phyloP scores from a whole-genome alignment of 1,140 invertebrate species.

The Sitobion miscanthi region DNA sequence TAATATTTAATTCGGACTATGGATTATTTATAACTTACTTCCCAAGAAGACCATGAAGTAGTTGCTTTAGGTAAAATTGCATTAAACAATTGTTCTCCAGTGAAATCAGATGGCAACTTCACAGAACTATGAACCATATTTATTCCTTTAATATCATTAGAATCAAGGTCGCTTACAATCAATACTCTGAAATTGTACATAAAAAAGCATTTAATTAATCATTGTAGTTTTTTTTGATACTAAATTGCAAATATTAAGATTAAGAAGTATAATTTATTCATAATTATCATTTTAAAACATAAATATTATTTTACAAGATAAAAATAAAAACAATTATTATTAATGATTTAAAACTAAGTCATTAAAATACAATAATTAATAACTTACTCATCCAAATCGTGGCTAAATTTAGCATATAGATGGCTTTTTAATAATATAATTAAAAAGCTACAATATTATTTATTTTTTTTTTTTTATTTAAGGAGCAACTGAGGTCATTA shows the following conservation, averaged over 20 bases:
- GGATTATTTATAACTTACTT: slow-evolving; percentile 32
- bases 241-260: neutral
- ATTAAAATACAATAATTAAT: neutral
- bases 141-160: slow-evolving; percentile 7
- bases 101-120: slow-evolving; percentile 27
- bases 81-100: slow-evolving; percentile 44
- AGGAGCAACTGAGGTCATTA: too few species aligned
- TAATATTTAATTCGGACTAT: neutral
- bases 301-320: neutral
- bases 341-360: neutral
- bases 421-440: neutral
- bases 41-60: slow-evolving; percentile 44
- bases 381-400: neutral
- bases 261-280: neutral
- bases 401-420: neutral
- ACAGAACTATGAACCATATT: slow-evolving; percentile 50
- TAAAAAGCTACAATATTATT: neutral
- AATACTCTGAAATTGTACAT: slow-evolving; percentile 45
- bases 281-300: neutral
- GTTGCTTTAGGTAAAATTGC: slow-evolving; percentile 18
- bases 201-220: neutral
- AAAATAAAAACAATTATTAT: neutral
- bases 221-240: neutral
- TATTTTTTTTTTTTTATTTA: too few species aligned
- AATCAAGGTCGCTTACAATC: slow-evolving; percentile 38